phyloP scores from a whole-genome alignment of 2,888 invertebrate genomes.

The Sphaerophoria taeniata region DNA sequence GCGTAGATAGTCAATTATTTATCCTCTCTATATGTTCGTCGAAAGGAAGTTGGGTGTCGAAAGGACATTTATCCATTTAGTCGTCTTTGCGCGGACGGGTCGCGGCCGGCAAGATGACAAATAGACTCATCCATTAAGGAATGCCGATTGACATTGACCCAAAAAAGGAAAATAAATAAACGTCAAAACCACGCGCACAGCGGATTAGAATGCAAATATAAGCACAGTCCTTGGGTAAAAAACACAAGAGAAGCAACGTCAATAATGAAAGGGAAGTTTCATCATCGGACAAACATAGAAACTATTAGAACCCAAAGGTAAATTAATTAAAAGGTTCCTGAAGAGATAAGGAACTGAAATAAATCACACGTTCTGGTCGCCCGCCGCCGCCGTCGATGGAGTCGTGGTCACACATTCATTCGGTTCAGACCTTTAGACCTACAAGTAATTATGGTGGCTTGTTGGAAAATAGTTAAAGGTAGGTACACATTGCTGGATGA shows the following conservation, averaged over 20 bases:
- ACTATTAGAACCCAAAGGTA: conserved; percentile 70
- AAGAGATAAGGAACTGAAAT: conserved; percentile 72
- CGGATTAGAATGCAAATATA: conserved; percentile 72
- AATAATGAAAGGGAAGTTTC: conserved; percentile 49
- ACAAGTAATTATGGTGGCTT: conserved; percentile 25
- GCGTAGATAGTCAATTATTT: conserved; percentile 63
- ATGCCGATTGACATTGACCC: conserved; percentile 68
- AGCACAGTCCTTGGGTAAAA: conserved; percentile 61
- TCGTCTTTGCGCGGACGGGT: not conserved
- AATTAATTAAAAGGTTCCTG: conserved; percentile 74
- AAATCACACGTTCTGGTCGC: conserved; percentile 70
- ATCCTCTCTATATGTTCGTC: conserved; percentile 5
- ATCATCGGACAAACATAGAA: conserved; percentile 61
- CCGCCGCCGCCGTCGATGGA: too few relatives aligned
- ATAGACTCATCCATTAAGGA: conserved; percentile 65
- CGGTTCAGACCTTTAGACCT: not conserved
- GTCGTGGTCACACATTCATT: not conserved
- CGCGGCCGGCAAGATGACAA: conserved; percentile 45
- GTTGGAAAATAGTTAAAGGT: conserved; percentile 47
- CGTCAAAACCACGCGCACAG: conserved; percentile 58
- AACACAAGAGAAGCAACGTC: not conserved
- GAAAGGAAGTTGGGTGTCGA: conserved; percentile 57
- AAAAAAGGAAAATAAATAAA: conserved; percentile 49
- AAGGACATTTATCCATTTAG: conserved; percentile 61
- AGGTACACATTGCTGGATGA: conserved; percentile 52